Base-by-base conservation (phyloP, 2,888 invertebrate genomes). In the Drosophila meridionalis region DNA sequence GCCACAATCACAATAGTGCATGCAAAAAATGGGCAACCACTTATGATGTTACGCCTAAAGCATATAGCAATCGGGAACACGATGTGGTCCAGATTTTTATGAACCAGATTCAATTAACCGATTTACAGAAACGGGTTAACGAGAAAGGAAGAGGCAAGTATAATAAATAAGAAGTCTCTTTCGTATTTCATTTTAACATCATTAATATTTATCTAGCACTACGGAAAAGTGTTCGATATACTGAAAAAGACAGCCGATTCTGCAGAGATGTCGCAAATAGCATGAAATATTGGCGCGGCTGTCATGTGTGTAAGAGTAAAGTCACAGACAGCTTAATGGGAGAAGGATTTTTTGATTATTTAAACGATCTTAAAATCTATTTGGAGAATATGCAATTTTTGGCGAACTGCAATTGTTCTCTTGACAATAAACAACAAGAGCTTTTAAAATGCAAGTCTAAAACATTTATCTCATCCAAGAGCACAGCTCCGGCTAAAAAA, bases 231-330 rank as follows among this genome's bases (percentile, higher is more conserved):
- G 0, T 3, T n/a, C 1, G 12, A 9, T 2, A 0, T 2, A 2
- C 0, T 5, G 11, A 32, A 1, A 52, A 14, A 9, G 20, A 53
- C 7, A 7, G 26, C 0, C 20, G 7, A 0, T 77, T 77, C 32
- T 79, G 76, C 47, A 47, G 8, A 9, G 45, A 69, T 40, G 4
- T 77, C 0, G 14, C 69, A 0, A 14, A 30, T 0, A 62, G 48
- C 47, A 77, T 77, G 55, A 42, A 4, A 14, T 47, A 2, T 4
- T 76, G 69, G 79, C 50, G 6, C 0, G 7, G n/a, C n/a, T 71
- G 58, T n/a, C 2, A 9, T 0, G 6, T 40, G 2, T 20, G n/a
- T 0, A 26, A 48, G 1, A 0, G 9, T 1, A 53, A 28, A 11
- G 8, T 57, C 12, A 36, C 59, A 0, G 64, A 57, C 2, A 9